Conservation (phyloP, 2,797 vertebrate species). For the Pristis pectinata region DNA sequence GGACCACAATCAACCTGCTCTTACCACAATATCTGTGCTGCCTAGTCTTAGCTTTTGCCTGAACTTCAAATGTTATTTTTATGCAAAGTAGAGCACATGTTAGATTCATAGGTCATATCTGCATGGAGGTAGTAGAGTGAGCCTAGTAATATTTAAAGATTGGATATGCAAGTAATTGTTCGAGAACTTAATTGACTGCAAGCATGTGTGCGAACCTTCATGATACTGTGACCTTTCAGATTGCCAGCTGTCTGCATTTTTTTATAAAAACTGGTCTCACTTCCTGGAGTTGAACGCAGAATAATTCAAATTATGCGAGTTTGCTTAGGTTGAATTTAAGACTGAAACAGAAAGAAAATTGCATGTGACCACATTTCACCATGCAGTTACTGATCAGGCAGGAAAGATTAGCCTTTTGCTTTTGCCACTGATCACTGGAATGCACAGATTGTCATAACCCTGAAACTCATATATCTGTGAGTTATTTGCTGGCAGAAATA, state of each 20-base stretch:
- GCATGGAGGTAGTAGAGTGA: neutral
- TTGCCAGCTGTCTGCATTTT: neutral
- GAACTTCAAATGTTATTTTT: neutral
- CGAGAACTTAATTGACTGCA: neutral
- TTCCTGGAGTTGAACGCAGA: neutral
- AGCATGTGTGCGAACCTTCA: neutral
- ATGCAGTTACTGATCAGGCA: neutral
- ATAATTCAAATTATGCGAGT: neutral
- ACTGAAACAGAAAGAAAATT: neutral
- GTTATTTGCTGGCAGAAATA: neutral
- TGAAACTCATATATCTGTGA: neutral
- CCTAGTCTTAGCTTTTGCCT: neutral
- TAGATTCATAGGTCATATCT: neutral
- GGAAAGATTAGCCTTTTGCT: neutral
- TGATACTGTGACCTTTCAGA: no score
- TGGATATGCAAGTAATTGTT: neutral
- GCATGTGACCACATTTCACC: neutral
- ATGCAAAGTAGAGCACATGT: neutral
- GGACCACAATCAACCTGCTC: neutral
- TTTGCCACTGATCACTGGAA: neutral
- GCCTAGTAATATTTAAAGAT: neutral
- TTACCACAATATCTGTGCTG: neutral
- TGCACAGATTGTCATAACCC: no score
- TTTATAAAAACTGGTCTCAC: neutral
- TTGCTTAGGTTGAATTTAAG: no score